Base-by-base conservation (phyloP, 2,888 invertebrate species). In the Petrophora chlorosata region DNA sequence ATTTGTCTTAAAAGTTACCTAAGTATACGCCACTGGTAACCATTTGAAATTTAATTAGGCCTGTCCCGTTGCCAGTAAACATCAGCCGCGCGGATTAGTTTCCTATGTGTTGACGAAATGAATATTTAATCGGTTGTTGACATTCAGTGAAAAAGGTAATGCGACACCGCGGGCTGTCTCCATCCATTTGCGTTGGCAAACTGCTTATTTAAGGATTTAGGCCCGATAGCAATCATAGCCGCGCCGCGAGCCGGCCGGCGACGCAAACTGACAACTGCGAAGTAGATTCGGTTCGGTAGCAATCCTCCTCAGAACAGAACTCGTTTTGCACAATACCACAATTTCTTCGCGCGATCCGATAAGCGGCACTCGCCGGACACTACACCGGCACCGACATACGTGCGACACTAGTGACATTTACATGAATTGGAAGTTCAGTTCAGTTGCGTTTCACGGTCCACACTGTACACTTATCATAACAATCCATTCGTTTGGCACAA, bases 401-500 rank as follows among this genome's bases (percentile, higher is more conserved):
- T 70, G 73, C 72, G 75, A 79, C 76, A 79, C 76, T 64, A 65
- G 67, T 79, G 74, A 82, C 79, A 82, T 84, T 85, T 85, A 85
- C 85, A 84, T 85, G 75, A 75, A 79, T 76, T 77, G 70, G 72
- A 81, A 81, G 78, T 79, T 80, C 67, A 68, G 67, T 75, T 72
- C 67, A 68, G 67, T 75, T 72, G 70, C 67, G 71, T 75, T 76
- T 71, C 73, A 76, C 71, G 72, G 73, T 79, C 76, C 74, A 73
- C 76, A 76, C 72, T 70, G n/a, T 67, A 65, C 70, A 50, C 9
- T 10, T 9, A 40, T 40, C 28, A 70, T 69, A 60, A 71, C 64
- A 69, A 66, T 80, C 73, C 82, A 80, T 69, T 67, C 63, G 73
- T 82, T 86, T 85, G 85, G 84, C 87, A 87, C 86, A 79, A 83